Base-by-base conservation (phyloP, 2,888 invertebrate genomes). In the Strigamia transsilvanica region DNA sequence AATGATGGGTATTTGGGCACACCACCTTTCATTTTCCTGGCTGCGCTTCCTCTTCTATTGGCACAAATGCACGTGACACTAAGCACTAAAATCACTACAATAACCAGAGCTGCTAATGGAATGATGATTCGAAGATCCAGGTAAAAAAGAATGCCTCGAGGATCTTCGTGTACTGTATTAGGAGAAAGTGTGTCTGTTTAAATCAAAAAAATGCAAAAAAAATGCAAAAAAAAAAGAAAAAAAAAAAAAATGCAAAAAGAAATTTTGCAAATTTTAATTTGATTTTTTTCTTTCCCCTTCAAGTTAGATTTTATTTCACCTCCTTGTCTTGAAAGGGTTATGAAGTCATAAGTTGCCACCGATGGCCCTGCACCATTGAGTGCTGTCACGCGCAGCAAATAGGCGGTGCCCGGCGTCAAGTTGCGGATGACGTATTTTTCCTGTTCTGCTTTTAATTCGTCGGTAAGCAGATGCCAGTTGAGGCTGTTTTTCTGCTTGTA, bases 341-440 rank as follows among this genome's bases (percentile, higher is more conserved):
- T 41, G 77, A 81, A 81, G 21, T 81, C 81, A 41, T 51, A 81
- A 81, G 81, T 81, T 38, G 81, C 81, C 15, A 81, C 81, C 15
- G 81, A 38, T 15, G 81, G 73, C 34, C 81, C 81, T 21, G 81
- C 81, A 21, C 81, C 81, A 42, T 81, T 81, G 73, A 73, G 41
- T 9, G 81, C 81, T 21, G 96, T 96, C 56, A 97, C 95, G 84
- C 95, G 91, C 84, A 98, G 91, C 86, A 94, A 93, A 87, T 98
- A 98, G 95, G 97, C 96, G n/a, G 94, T 95, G 21, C 96, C 97
- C 0, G 97, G 96, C 86, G 95, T 96, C 85, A 98, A 90, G 87
- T 97, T 96, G 88, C 95, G 90, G 7, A 96, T 94, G n/a, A 95
- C 94, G 87, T 96, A 96, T 88, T 96, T 96, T 84, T 94, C 94